Percentiles rank a stretch among this genome's conserved stretches.
These are phyloP conservation scores for Andricus grossulariae DNA, from an alignment of 1,140 invertebrate species.

Conservation along the genomic window DNA sequence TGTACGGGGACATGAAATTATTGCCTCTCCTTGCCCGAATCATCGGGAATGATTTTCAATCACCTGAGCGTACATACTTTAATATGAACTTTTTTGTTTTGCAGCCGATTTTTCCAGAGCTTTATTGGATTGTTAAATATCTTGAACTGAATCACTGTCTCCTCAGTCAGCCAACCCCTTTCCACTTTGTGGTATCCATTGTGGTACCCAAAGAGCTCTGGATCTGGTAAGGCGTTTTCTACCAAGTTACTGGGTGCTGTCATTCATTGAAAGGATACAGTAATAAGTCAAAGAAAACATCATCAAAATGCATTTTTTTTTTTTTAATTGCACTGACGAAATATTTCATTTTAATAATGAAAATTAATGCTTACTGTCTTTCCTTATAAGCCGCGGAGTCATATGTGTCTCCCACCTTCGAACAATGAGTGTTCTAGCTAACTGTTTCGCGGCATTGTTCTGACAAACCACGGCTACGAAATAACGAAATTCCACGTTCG, in stretches of 20 bases:
- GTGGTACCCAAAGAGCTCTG: constrained; percentile 81
- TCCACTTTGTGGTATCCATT: constrained; percentile 81
- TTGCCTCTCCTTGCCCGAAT: no score
- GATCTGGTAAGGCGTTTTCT: constrained; percentile 63
- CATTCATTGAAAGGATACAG: constrained; percentile 33
- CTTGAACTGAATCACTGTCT: constrained; percentile 91
- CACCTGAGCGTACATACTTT: constrained; percentile 72
- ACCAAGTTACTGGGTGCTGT: constrained; percentile 66
- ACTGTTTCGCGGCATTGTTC: constrained; percentile 74
- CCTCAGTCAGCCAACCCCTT: constrained; percentile 91
- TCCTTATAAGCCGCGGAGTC: constrained; percentile 79
- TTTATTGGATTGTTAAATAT: constrained; percentile 89
- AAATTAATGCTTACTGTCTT: constrained; percentile 66
- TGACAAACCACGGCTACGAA: constrained; percentile 79
- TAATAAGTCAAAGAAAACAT: no score
- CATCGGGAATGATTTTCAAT: no score
- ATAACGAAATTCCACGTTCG: constrained; percentile 86
- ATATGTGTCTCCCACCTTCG: constrained; percentile 91
- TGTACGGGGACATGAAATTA: constrained; percentile 65
- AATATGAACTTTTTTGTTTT: constrained; percentile 82
- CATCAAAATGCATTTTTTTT: constrained; percentile 26
- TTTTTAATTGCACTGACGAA: background rate
- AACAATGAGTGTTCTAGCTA: constrained; percentile 80
- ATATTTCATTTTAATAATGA: background rate
- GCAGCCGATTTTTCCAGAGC: constrained; percentile 87